Evolutionary conservation across 2,888 invertebrate species (phyloP).

Genomic region (Hemicrepidius hirtus): DNA sequence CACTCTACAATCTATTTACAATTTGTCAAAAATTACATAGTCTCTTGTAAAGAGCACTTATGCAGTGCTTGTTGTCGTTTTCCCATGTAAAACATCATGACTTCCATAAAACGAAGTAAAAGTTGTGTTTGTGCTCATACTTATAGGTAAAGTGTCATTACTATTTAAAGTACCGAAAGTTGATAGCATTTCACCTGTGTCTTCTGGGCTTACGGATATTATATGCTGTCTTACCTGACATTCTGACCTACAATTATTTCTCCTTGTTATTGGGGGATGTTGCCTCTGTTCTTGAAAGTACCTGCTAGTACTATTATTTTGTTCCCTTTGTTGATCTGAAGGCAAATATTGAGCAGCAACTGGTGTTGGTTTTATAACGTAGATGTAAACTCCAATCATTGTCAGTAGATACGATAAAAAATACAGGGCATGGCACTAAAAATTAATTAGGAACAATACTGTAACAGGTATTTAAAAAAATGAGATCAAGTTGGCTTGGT

Average conservation of each 20-base stretch:
- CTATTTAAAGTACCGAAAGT: slow-evolving; percentile 72
- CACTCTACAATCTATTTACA: slow-evolving; percentile 18
- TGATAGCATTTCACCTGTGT: slow-evolving; percentile 71
- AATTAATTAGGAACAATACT: background rate
- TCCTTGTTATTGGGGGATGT: background rate
- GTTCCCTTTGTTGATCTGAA: slow-evolving; percentile 63
- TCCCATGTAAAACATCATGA: slow-evolving; percentile 68
- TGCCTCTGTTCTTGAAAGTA: slow-evolving; percentile 37
- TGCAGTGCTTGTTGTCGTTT: slow-evolving; percentile 61
- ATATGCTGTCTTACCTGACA: slow-evolving; percentile 69
- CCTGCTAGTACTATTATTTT: slow-evolving; percentile 68
- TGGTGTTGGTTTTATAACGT: slow-evolving; percentile 78
- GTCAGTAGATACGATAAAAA: slow-evolving; percentile 86
- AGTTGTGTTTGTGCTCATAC: slow-evolving; percentile 75
- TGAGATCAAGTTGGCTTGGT: too few relatives aligned
- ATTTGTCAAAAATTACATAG: background rate
- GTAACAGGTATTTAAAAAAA: too few relatives aligned
- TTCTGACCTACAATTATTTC: slow-evolving; percentile 57
- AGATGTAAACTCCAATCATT: slow-evolving; percentile 82
- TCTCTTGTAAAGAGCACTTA: slow-evolving; percentile 12
- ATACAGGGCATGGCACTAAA: slow-evolving; percentile 88
- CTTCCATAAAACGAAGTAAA: slow-evolving; percentile 76
- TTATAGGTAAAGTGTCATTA: slow-evolving; percentile 72
- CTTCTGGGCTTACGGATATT: slow-evolving; percentile 68
- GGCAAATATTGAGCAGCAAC: slow-evolving; percentile 69